Conservation (phyloP, 92 coral and sea anemone genomes). For the Phenganax stokvisi region DNA sequence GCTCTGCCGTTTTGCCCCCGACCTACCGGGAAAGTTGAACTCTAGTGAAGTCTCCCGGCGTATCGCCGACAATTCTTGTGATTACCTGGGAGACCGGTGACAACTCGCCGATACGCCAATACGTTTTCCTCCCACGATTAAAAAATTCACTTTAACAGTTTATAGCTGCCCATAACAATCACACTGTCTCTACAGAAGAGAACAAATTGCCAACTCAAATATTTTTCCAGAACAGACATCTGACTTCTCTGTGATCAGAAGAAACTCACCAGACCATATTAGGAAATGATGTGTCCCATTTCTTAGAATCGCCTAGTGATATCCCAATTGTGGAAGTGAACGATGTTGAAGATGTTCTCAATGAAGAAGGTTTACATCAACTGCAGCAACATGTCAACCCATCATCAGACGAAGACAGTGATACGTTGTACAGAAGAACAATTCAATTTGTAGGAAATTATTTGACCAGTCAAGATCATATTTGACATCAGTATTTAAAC, state of each 20-base stretch:
- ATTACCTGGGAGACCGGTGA: too few species aligned
- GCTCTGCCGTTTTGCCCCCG: too few species aligned
- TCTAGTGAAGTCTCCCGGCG: too few species aligned
- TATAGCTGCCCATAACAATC: slow-evolving; percentile 50
- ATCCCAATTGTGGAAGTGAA: background rate
- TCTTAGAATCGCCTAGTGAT: background rate
- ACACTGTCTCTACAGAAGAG: slow-evolving; percentile 53
- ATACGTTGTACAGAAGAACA: slow-evolving; percentile 6
- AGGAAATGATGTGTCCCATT: background rate
- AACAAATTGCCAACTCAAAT: slow-evolving; percentile 50
- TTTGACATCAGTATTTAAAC: background rate
- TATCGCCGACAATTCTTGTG: too few species aligned
- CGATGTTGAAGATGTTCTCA: background rate
- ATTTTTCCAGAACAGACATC: slow-evolving; percentile 46
- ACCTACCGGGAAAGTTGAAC: too few species aligned
- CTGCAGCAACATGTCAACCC: slow-evolving; percentile 5
- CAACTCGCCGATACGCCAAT: slow-evolving; percentile 10
- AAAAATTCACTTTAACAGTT: slow-evolving; percentile 44
- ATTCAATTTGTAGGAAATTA: slow-evolving; percentile 20
- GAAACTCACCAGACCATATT: background rate
- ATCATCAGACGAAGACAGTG: slow-evolving; percentile 8
- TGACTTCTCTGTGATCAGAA: slow-evolving; percentile 40
- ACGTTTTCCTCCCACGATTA: slow-evolving; percentile 50
- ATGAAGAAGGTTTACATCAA: slow-evolving; percentile 11
- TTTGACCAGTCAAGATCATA: background rate